Base-by-base conservation (phyloP, 2,888 invertebrate species). In the Ramazzottius varieornatus region DNA sequence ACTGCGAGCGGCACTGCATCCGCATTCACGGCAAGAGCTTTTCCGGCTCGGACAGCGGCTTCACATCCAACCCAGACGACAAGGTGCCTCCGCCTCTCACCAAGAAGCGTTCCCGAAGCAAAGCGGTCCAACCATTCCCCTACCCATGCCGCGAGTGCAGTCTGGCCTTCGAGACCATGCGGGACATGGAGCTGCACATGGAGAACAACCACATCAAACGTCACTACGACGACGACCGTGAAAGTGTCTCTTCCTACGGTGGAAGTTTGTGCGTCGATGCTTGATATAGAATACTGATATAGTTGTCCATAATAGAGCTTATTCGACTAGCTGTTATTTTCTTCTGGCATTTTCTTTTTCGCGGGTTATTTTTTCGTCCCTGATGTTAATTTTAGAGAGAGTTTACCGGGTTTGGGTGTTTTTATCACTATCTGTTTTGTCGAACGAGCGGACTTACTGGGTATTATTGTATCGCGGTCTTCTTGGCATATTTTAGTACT, bases 1-100 rank as follows among this genome's bases (percentile, higher is more conserved):
- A 94, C 77, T 89, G 94, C 75, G 94, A 94, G 73, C 86, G 94
- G 16, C 94, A 94, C 75, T 78, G 94, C 67, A 77, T 89, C 65
- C 81, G 92, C 46, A 92, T 92, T 73, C 92, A 92, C 73, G 84
- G 84, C 16, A 74, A 73, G 24, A 74, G 73, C 69, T 72, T 73
- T 70, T 67, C 72, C 65, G 74, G 74, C 67, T 73, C 74, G 40
- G 40, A 40, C 40, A 54, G 54, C 29, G 54, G 54, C 8, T 16
- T 24, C n/a, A 29, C 8, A 13, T 16, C n/a, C 54, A 29, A 29
- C 13, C 16, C 4, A 24, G 13, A 13, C 20, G 54, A 8, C 24
- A 24, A 54, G 4, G n/a, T 8, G 54, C 54, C 54, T 4, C 16
- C 54, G 4, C 29, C 54, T 8, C 20, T 29, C n/a, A 24, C n/a